Evolutionary conservation across 2,113 vertebrate species (phyloP).

Genomic region (Pomatorhinus ruficollis): DNA sequence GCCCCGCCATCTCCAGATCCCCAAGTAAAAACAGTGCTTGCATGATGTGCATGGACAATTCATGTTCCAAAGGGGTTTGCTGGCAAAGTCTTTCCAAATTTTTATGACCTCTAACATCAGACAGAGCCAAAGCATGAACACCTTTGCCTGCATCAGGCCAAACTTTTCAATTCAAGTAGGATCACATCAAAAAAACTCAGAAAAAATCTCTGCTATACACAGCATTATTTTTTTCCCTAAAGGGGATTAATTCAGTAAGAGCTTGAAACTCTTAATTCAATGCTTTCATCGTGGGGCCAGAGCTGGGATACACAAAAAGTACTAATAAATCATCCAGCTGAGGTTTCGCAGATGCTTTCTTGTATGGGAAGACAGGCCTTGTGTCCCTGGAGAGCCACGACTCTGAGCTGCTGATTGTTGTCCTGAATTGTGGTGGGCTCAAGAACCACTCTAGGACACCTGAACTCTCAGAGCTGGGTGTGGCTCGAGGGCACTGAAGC

Average conservation of each 20-base stretch:
- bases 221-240: neutral
- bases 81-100: neutral
- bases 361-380: neutral
- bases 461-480: neutral
- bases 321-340: neutral
- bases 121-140: neutral
- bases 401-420: accelerated
- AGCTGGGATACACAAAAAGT: neutral
- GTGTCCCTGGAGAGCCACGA: too few species aligned
- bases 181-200: neutral
- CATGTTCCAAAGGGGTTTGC: neutral
- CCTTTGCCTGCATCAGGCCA: neutral
- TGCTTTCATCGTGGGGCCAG: neutral
- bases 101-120: neutral
- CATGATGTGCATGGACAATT: neutral
- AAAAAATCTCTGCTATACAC: neutral
- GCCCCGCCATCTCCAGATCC: neutral
- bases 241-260: neutral
- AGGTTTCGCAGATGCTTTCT: neutral
- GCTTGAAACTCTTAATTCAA: neutral
- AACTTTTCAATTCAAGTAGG: neutral
- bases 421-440: neutral
- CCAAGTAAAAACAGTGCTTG: neutral
- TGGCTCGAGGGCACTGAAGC: accelerated
- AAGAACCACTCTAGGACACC: neutral